Conservation (phyloP, 2,113 vertebrate species). For the Phocoena phocoena region DNA sequence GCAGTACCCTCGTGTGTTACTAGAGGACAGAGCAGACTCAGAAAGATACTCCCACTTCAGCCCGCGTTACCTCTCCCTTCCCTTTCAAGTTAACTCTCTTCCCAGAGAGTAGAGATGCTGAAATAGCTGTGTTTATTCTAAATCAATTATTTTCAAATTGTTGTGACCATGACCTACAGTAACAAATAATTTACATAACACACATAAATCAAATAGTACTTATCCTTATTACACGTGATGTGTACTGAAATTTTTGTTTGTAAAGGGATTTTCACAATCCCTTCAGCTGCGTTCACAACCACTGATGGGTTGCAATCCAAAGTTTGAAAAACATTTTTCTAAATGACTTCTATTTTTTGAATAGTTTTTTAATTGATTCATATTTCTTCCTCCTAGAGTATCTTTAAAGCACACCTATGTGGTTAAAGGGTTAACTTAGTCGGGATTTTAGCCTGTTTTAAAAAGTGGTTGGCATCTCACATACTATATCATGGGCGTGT, state of each 20-base stretch:
- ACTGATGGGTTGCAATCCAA: background rate
- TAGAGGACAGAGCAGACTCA: background rate
- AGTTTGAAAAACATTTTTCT: slow-evolving; percentile 34
- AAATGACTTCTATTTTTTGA: slow-evolving; percentile 19
- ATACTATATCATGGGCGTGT: background rate
- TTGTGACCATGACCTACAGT: background rate
- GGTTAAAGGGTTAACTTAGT: background rate
- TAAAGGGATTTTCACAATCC: slow-evolving; percentile 4
- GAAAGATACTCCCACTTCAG: background rate
- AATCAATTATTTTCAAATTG: slow-evolving; percentile 37
- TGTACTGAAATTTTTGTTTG: background rate
- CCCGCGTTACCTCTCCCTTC: background rate
- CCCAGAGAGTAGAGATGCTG: background rate
- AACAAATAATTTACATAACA: background rate
- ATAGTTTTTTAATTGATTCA: slow-evolving; percentile 7
- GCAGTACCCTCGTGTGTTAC: background rate
- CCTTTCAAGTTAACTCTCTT: slow-evolving; percentile 5
- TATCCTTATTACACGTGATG: background rate
- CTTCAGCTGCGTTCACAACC: background rate
- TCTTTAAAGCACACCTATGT: slow-evolving; percentile 4
- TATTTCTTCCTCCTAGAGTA: background rate
- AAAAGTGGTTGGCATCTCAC: slow-evolving; percentile 17
- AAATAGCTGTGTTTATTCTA: slow-evolving; percentile 1
- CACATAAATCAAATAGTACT: background rate
- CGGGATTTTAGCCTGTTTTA: slow-evolving; percentile 33